Evolutionary conservation across 2,113 vertebrate genomes (phyloP).

Genomic region (Bolborhynchus lineola): DNA sequence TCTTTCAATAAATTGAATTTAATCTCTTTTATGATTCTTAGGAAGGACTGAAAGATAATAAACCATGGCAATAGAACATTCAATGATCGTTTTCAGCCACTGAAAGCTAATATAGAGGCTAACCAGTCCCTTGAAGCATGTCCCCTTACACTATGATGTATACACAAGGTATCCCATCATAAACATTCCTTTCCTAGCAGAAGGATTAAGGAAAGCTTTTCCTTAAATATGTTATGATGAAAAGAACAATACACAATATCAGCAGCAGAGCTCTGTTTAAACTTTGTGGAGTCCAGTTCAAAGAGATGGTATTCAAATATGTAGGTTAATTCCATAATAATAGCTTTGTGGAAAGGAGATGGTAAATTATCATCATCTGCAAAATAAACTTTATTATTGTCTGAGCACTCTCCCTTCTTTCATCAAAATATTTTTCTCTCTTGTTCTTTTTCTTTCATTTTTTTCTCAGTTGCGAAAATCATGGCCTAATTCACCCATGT

Average conservation of each 20-base stretch:
- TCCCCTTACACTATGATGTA: neutral
- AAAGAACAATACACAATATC: neutral
- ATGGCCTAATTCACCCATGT: neutral
- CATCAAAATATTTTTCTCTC: neutral
- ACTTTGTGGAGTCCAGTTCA: neutral
- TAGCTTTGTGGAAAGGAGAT: neutral
- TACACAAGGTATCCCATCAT: neutral
- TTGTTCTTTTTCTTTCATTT: neutral
- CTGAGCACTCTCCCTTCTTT: neutral
- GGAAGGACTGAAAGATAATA: constrained; percentile 51
- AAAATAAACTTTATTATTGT: neutral
- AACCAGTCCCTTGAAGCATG: constrained; percentile 32
- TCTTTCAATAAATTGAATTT: constrained; percentile 74
- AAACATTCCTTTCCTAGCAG: constrained; percentile 4
- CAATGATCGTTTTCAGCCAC: constrained; percentile 4
- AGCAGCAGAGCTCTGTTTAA: neutral
- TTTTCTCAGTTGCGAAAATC: neutral
- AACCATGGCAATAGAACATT: constrained; percentile 28
- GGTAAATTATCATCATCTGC: neutral
- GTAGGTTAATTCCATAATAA: neutral
- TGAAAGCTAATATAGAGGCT: constrained; percentile 46
- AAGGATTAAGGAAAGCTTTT: neutral
- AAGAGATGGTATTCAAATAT: neutral
- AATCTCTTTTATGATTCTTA: constrained; percentile 71
- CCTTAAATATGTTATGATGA: neutral